phyloP scores from a whole-genome alignment of 1,140 invertebrate genomes.

The Tetranychus urticae region DNA sequence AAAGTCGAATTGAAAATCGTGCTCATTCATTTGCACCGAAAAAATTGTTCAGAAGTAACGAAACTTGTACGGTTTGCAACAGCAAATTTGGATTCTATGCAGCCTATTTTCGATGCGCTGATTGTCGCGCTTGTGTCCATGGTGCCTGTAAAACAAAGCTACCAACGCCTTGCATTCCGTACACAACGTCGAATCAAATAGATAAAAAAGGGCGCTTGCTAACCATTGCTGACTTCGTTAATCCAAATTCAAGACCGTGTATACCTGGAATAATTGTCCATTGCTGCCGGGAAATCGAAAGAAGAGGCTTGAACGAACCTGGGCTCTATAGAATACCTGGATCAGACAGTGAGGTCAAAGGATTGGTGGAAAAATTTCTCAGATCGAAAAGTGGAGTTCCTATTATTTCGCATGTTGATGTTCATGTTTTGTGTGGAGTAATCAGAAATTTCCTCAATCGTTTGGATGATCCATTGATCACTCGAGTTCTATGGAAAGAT shows the following conservation, averaged over 20 bases:
- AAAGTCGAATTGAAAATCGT: constrained; percentile 16
- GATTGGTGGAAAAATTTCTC: constrained; percentile 55
- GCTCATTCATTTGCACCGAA: constrained; percentile 52
- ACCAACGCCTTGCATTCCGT: constrained; percentile 50
- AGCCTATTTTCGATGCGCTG: constrained; percentile 43
- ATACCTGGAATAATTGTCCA: constrained; percentile 77
- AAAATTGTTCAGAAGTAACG: constrained; percentile 48
- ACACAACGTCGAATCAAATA: constrained; percentile 15
- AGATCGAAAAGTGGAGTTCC: constrained; percentile 39
- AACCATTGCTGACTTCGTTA: constrained; percentile 46
- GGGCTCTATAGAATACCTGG: constrained; percentile 79
- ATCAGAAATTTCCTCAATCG: constrained; percentile 63
- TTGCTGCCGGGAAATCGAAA: constrained; percentile 79
- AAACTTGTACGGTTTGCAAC: constrained; percentile 52
- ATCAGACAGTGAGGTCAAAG: constrained; percentile 53
- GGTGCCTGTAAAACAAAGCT: constrained; percentile 48
- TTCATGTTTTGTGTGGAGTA: constrained; percentile 55
- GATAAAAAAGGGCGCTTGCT: constrained; percentile 1
- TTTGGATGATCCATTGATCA: constrained; percentile 57
- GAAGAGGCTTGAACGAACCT: constrained; percentile 48
- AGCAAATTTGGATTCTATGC: constrained; percentile 46
- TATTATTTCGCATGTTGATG: constrained; percentile 36
- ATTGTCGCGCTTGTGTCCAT: constrained; percentile 50
- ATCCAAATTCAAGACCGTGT: constrained; percentile 52
- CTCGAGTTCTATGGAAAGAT: constrained; percentile 40